phyloP scores from a whole-genome alignment of 1,140 invertebrate species.

The Dendrolimus kikuchii region DNA sequence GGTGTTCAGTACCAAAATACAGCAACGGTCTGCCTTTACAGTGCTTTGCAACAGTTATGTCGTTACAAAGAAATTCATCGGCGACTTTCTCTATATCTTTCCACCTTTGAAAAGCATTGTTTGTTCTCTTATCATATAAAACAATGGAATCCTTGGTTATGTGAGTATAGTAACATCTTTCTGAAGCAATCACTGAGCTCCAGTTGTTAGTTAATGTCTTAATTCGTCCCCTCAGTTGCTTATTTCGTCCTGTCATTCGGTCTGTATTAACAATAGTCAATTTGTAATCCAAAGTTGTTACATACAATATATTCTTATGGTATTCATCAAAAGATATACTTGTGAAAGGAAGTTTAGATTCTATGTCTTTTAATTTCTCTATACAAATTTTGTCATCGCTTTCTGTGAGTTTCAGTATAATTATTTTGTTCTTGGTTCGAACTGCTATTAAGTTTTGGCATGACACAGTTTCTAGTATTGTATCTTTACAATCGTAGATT shows the following conservation, averaged over 20 bases:
- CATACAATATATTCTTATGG: conserved; percentile 56
- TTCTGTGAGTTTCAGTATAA: conserved; percentile 36
- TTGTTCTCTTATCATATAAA: conserved; percentile 50
- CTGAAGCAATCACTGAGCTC: conserved; percentile 40
- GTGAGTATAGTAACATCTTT: conserved; percentile 38
- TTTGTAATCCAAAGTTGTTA: conserved; percentile 38
- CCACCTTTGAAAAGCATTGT: conserved; percentile 28
- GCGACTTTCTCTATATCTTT: conserved; percentile 31
- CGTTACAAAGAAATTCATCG: conserved; percentile 43
- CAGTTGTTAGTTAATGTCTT: conserved; percentile 40
- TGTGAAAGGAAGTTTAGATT: conserved; percentile 42
- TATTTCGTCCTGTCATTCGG: conserved; percentile 36
- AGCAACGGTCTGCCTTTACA: conserved; percentile 28
- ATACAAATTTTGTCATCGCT: conserved; percentile 24
- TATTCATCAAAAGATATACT: conserved; percentile 51
- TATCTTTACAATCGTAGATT: conserved; percentile 37
- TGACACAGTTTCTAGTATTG: conserved; percentile 50
- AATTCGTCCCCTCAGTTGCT: conserved; percentile 30
- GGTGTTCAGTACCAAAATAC: conserved; percentile 50
- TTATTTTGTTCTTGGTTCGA: conserved; percentile 45
- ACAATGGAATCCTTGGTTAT: conserved; percentile 31
- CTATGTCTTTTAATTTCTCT: conserved; percentile 36
- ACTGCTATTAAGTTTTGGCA: conserved; percentile 37
- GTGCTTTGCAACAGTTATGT: conserved; percentile 36
- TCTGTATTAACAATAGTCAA: conserved; percentile 53